Percentiles rank a stretch among this genome's conserved stretches.
Evolutionary conservation across 2,113 vertebrate species (phyloP).

Genomic region (Peromyscus californicus): DNA sequence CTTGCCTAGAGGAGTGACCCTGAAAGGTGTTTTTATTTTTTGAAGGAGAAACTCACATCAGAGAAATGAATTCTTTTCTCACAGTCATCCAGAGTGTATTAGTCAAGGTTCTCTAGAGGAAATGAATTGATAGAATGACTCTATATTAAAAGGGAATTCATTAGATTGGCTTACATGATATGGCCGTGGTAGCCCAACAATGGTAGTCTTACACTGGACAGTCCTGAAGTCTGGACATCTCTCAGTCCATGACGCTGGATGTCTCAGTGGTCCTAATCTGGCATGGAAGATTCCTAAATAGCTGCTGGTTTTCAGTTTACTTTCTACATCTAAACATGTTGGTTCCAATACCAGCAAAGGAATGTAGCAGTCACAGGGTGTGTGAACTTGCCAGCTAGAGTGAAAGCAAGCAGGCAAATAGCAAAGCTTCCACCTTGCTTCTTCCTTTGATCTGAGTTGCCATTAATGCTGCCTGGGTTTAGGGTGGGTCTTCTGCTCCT

Average conservation of each 20-base stretch:
- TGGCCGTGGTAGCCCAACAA: no score
- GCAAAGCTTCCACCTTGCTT: background rate
- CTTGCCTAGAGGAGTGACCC: background rate
- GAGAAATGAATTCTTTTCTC: conserved; percentile 13
- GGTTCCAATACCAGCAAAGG: background rate
- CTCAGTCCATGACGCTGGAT: background rate
- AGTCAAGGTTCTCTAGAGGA: background rate
- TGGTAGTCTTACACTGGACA: background rate
- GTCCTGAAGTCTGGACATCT: background rate
- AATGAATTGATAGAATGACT: background rate
- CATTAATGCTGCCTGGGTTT: background rate
- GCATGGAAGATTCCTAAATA: background rate
- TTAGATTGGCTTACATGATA: background rate
- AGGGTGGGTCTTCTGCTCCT: background rate
- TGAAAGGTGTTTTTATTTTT: background rate
- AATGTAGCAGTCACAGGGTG: background rate
- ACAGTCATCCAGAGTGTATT: background rate
- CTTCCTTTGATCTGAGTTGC: background rate
- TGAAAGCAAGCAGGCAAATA: background rate
- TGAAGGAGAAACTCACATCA: conserved; percentile 6
- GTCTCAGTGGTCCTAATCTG: background rate
- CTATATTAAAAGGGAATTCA: background rate
- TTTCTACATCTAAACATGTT: background rate
- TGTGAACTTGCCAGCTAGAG: background rate
- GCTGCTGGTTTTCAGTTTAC: background rate